Evolutionary conservation across 2,797 vertebrate species (phyloP).

Genomic region (Erpetoichthys calabaricus): DNA sequence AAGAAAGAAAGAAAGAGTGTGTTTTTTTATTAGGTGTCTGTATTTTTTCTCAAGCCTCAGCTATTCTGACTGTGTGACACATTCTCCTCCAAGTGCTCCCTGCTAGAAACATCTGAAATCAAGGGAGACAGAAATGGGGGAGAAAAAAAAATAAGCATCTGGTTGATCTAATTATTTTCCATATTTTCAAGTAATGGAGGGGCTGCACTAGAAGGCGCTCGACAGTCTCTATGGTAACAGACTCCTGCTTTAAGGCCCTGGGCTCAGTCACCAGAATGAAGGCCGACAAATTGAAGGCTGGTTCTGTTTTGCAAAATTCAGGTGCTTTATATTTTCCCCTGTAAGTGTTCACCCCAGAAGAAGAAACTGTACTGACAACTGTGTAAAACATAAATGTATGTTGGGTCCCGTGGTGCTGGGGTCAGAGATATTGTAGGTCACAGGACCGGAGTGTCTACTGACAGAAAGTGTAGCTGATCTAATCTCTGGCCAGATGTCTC

Average conservation of each 20-base stretch:
- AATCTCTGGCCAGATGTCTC: too few species aligned
- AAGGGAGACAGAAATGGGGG: neutral
- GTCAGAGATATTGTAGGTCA: too few species aligned
- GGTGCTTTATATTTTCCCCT: neutral
- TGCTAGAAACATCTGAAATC: neutral
- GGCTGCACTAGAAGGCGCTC: neutral
- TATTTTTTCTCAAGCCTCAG: too few species aligned
- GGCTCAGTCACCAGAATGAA: neutral
- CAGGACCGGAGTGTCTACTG: too few species aligned
- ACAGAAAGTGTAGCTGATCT: too few species aligned
- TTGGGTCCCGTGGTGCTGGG: too few species aligned
- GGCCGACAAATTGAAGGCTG: neutral
- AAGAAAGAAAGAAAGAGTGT: too few species aligned
- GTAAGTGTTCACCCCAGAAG: neutral
- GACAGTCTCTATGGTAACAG: neutral
- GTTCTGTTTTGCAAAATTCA: neutral
- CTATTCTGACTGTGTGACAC: too few species aligned
- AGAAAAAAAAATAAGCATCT: neutral
- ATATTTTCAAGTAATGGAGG: neutral
- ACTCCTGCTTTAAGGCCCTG: neutral
- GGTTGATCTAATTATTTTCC: slow-evolving; percentile 1
- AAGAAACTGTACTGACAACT: neutral
- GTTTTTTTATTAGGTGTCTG: too few species aligned
- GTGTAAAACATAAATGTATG: too few species aligned
- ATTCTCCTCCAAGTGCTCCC: neutral